Evolutionary conservation across 1,140 invertebrate species (phyloP), one percentile per base, ranked within the genome.

Genomic region (Apis florea): DNA sequence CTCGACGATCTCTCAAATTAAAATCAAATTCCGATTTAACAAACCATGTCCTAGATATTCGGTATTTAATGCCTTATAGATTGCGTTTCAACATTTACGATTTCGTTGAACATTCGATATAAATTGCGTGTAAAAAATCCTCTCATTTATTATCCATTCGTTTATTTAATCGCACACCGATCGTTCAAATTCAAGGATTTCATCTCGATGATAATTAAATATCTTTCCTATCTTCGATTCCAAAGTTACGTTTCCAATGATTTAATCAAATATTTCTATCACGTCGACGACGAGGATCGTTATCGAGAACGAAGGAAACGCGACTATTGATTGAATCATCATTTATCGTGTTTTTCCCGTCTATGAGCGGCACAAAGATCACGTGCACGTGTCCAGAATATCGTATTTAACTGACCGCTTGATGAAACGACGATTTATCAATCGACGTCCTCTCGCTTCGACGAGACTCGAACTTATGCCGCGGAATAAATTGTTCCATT

Each of bases 311-410:
- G 54, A 58, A 47, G 68, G 70, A 83, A 86, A 83, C 80, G 79
- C 70, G 79, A 59, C 79, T 79, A 86, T 85, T 85, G 85, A 86
- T 85, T 85, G 83, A 70, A 79, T 74, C 74, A 64, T 86, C 83
- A 85, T 86, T 85, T 86, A 86, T 86, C 83, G 85, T 76, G 63
- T 66, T 74, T 83, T 79, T n/a, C 69, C 24, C 58, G 31, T 63
- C 74, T 26, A 72, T 78, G 71, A 83, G 67, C 67, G 54, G 31
- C 75, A 66, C 49, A 82, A 85, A 82, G 83, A 86, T 86, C 72
- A 67, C 84, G 49, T 24, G 58, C 70, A 83, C 85, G 85, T 86
- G 85, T 75, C 85, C 70, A 74, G 83, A 86, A 85, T 86, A 85
- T 85, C 81, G 78, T 86, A 76, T 83, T 86, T 85, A 85, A 79